Evolutionary conservation across 2,113 vertebrate species (phyloP).

Genomic region (Pangasianodon hypophthalmus): DNA sequence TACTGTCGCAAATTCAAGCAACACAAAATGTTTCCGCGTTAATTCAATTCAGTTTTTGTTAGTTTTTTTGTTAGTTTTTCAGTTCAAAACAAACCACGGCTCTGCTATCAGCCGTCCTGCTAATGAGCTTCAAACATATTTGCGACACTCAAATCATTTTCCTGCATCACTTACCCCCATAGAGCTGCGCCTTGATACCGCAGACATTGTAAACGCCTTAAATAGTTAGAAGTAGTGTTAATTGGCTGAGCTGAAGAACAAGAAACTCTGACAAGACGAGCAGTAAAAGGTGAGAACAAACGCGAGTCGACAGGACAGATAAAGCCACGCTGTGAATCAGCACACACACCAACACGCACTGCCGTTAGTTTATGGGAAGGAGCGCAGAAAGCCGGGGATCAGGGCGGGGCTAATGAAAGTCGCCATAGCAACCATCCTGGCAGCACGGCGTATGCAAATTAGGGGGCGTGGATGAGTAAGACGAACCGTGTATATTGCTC

Average conservation of each 20-base stretch:
- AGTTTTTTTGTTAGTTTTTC: too few relatives aligned
- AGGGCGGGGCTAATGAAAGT: slow-evolving; percentile 48
- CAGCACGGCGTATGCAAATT: slow-evolving; percentile 46
- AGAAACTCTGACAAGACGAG: background rate
- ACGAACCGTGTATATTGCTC: background rate
- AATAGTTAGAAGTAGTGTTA: background rate
- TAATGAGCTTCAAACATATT: background rate
- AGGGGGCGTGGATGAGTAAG: slow-evolving; percentile 39
- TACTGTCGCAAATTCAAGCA: background rate
- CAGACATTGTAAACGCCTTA: slow-evolving; percentile 21
- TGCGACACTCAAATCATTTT: background rate
- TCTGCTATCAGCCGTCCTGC: background rate
- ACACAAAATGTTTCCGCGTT: background rate
- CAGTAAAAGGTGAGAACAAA: background rate
- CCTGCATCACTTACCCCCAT: slow-evolving; percentile 46
- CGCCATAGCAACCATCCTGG: slow-evolving; percentile 59
- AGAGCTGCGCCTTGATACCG: slow-evolving; percentile 52
- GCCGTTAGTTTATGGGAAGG: background rate
- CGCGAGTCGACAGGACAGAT: slow-evolving; percentile 23
- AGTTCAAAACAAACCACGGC: background rate
- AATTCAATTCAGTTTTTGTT: background rate
- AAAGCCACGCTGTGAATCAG: slow-evolving; percentile 30
- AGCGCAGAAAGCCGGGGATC: slow-evolving; percentile 10
- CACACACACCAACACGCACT: background rate
- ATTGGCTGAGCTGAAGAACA: slow-evolving; percentile 1